These are phyloP conservation scores for Merops nubicus DNA, from an alignment of 2,113 vertebrate genomes.

Conservation along the genomic window DNA sequence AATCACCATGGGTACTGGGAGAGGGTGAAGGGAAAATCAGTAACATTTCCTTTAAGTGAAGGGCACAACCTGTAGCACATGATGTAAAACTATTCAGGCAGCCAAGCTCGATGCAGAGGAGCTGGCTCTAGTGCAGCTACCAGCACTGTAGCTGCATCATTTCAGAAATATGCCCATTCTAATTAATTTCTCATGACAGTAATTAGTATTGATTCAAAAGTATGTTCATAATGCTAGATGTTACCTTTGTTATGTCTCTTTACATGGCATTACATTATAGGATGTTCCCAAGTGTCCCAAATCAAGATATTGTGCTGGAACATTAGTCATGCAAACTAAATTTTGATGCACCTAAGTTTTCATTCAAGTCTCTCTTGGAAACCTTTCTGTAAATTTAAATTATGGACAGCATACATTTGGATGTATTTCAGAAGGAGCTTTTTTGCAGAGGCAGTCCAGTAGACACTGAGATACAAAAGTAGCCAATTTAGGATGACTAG, in stretches of 20 bases:
- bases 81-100: background rate
- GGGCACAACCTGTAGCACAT: background rate
- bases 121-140: background rate
- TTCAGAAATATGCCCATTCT: background rate
- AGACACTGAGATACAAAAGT: background rate
- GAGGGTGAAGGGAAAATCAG: background rate
- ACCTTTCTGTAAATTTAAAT: background rate
- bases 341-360: background rate
- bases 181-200: background rate
- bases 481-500: background rate
- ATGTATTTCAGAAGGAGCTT: background rate
- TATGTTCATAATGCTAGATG: background rate
- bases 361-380: background rate
- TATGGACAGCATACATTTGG: background rate
- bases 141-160: background rate
- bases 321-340: background rate
- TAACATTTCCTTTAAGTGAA: background rate
- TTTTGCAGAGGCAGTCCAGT: background rate
- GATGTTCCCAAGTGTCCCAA: background rate
- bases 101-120: background rate
- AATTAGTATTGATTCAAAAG: background rate
- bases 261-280: background rate
- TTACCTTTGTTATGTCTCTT: background rate
- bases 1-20: background rate
- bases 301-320: background rate